These are phyloP conservation scores for Andrena bicolor DNA, from an alignment of 2,888 invertebrate genomes.

Conservation along the genomic window DNA sequence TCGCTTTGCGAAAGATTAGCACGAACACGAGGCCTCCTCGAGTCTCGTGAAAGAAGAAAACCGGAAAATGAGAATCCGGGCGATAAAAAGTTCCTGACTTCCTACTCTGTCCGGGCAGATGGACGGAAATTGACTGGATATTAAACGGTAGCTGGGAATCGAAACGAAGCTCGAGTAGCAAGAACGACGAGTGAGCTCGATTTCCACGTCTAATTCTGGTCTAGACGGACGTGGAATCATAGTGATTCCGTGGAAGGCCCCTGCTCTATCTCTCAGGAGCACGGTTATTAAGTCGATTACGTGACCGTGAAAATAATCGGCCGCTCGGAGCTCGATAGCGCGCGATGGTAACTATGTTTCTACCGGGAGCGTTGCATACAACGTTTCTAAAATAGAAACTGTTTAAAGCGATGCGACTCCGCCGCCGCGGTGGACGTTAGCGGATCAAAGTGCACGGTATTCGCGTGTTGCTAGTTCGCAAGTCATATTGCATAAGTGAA, in stretches of 20 bases:
- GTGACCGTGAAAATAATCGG: constrained; percentile 57
- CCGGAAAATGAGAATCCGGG: too few species aligned
- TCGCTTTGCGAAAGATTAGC: not conserved
- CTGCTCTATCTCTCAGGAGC: not conserved
- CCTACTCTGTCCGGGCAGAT: too few species aligned
- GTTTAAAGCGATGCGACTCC: constrained; percentile 1
- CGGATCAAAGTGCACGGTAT: constrained; percentile 50
- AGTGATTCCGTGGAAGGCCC: not conserved
- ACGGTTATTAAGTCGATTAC: constrained; percentile 46
- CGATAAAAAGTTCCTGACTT: too few species aligned
- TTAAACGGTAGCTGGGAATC: too few species aligned
- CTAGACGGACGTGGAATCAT: not conserved
- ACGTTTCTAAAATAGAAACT: constrained; percentile 51
- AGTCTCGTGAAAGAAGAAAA: too few species aligned
- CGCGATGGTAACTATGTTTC: constrained; percentile 19
- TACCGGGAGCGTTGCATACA: constrained; percentile 11
- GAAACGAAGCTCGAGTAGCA: too few species aligned
- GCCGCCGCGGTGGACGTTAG: constrained; percentile 26
- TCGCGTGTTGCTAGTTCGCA: constrained; percentile 32
- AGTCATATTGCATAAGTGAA: constrained; percentile 49
- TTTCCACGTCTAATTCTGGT: constrained; percentile 21
- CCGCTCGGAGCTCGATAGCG: constrained; percentile 15
- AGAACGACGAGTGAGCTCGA: not conserved
- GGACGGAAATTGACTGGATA: too few species aligned
- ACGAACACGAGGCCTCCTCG: too few species aligned